A percentile compares a stretch with the other conserved stretches of the same genome.
Evolutionary conservation across 2,888 invertebrate genomes (phyloP).

Genomic region (Scaptodrosophila latifasciaeformis): DNA sequence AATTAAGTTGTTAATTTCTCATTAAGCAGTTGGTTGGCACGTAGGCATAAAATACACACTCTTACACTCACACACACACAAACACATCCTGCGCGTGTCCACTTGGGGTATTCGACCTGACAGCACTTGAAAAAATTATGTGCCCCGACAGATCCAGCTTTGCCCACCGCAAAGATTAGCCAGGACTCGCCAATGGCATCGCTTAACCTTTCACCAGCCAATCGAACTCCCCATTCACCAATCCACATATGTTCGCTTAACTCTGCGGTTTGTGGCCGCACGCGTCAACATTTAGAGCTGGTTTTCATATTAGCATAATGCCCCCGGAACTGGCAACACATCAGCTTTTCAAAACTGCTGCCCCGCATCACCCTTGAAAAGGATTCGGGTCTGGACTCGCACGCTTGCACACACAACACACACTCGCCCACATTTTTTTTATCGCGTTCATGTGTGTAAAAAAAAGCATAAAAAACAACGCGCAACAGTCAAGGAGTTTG

Average conservation of each 20-base stretch:
- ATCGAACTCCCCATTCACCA: neutral
- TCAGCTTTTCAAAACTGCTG: too few species aligned
- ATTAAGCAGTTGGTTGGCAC: conserved; percentile 63
- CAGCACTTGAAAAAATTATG: conserved; percentile 69
- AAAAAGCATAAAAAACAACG: conserved; percentile 30
- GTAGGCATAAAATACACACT: conserved; percentile 41
- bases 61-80: conserved; percentile 14
- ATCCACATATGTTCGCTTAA: conserved; percentile 21
- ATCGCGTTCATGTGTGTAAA: conserved; percentile 37
- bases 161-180: too few species aligned
- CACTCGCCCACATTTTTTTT: neutral
- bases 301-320: conserved; percentile 48
- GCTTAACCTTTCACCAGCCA: conserved; percentile 58
- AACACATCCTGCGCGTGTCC: conserved; percentile 5
- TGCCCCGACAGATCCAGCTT: too few species aligned
- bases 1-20: conserved; percentile 75
- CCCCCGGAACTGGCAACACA: conserved; percentile 40
- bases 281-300: conserved; percentile 63
- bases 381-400: conserved; percentile 60
- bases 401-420: conserved; percentile 49
- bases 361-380: too few species aligned
- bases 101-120: conserved; percentile 34
- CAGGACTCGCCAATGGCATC: conserved; percentile 30
- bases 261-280: conserved; percentile 47
- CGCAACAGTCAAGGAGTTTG: conserved; percentile 1